Evolutionary conservation across 2,888 invertebrate genomes (phyloP), one percentile per base, ranked within the genome.

Genomic region (Marronus borbonicus): DNA sequence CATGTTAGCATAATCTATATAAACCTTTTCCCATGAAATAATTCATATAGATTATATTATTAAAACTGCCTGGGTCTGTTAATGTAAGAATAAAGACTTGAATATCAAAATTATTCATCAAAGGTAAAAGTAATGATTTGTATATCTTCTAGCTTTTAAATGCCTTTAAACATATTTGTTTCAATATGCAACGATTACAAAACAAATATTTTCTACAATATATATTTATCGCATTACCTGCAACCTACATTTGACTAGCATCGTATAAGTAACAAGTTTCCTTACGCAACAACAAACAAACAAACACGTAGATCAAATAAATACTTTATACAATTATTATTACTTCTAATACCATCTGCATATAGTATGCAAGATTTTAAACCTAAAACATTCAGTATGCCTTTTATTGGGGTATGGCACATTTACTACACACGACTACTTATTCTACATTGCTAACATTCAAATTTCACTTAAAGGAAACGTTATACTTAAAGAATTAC

Each of bases 291-390:
- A 24, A 69, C 52, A 70, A 36, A 36, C 31, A 36, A 70, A 60
- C 31, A 36, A 70, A 60, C 24, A 68, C 60, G 60, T 74, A 10
- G 10, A 49, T 62, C 72, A 74, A 60, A 20, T 74, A 44, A 39
- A 60, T 44, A 4, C 60, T 74, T 74, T 74, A 60, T 74, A 74
- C 72, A 74, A 58, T 39, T 44, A 4, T 74, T 74, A 74, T 74
- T 74, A 74, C 72, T 74, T 74, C 72, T 74, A 74, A 74, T 74
- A 74, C 72, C n/a, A 62, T 74, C 36, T 74, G 39, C 58, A 12
- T 74, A 4, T 39, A 60, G 24, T 74, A 74, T 20, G 49, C 17
- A 50, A 50, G 20, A 50, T 5, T 39, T 49, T 60, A 49, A 60
- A 60, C n/a, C 20, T 58, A 74, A 72, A 36, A 44, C 44, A 74